These are phyloP conservation scores for Cephus pygmeus DNA, from an alignment of 2,888 invertebrate species.

Conservation along the genomic window DNA sequence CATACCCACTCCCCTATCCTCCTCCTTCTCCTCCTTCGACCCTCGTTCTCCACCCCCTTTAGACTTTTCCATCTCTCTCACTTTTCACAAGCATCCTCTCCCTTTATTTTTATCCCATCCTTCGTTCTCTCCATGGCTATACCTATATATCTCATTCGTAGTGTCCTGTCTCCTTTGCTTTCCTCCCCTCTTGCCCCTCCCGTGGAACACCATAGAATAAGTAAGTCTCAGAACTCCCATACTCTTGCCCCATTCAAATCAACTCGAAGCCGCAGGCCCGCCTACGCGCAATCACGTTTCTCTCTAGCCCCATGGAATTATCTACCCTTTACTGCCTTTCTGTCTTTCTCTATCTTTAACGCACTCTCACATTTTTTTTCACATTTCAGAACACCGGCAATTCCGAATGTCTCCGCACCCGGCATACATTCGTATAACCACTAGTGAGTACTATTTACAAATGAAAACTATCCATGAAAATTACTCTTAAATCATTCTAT, in stretches of 20 bases:
- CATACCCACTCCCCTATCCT: slow-evolving; percentile 12
- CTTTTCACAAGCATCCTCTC: slow-evolving; percentile 12
- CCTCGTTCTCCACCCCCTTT: slow-evolving; percentile 19
- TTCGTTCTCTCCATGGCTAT: neutral
- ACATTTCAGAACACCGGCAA: neutral
- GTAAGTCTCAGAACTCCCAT: slow-evolving; percentile 11
- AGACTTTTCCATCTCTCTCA: slow-evolving; percentile 14
- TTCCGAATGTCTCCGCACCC: neutral
- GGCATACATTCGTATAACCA: neutral
- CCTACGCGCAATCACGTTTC: slow-evolving; percentile 23
- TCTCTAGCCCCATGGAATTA: slow-evolving; percentile 9
- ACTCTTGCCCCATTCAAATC: slow-evolving; percentile 32
- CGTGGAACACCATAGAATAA: slow-evolving; percentile 3
- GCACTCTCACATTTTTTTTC: neutral
- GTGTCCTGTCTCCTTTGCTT: neutral
- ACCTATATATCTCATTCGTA: slow-evolving; percentile 1
- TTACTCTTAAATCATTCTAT: neutral
- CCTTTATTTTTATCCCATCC: neutral
- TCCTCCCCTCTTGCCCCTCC: neutral
- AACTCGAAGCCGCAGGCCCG: slow-evolving; percentile 26
- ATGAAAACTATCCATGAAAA: too few relatives aligned
- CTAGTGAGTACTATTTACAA: neutral
- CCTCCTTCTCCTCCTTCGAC: slow-evolving; percentile 11
- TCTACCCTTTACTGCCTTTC: neutral
- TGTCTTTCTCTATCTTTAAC: neutral